Base-by-base conservation (phyloP, 37 sponge, comb jelly and placozoan species). In the Tethya wilhelma region DNA sequence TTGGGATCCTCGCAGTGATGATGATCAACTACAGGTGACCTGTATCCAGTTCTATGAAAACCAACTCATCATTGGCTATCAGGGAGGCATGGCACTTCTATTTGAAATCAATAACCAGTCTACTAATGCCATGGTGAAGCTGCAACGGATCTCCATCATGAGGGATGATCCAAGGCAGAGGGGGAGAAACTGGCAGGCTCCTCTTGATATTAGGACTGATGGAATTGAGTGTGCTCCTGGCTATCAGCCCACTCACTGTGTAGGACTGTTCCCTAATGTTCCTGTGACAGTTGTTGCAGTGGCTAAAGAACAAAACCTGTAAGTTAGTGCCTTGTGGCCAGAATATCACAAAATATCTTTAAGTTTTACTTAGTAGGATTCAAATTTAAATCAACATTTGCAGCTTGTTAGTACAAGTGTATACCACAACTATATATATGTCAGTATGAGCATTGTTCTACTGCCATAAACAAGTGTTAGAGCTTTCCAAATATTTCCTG, bases 1-100 rank as follows among this genome's bases (percentile, higher is more conserved):
- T 68, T 93, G 93, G 93, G 93, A 93, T 66, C 93, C 93, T 4
- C 80, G 93, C 2, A 78, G 86, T 46, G 93, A 93, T 45, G 93
- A 93, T 71, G 93, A 93, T 37, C 85, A 86, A 49, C 28, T 93
- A 0, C 80, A 84, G 41, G 86, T 93, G 11, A 78, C 93, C 22
- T 63, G 81, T 40, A 37, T 93, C 17, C 59, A 82, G n/a, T 75
- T 93, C 64, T 62, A 70, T 30, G 93, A 68, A 37, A 78, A 80
- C 31, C 56, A 80, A 30, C 67, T 93, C 11, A 22, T 83, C 2
- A 82, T 93, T 36, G 93, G 93, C 17, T 81, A 85, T 64, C 81
- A 88, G 37, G 93, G 89, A 37, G 93, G 93, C 23, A 69, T 68
- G 33, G 49, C 60, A 1, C 78, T 93, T 23, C 56, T 88, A 37